Conservation (phyloP, 1,140 invertebrate genomes). For the Drosophila jambulina region DNA sequence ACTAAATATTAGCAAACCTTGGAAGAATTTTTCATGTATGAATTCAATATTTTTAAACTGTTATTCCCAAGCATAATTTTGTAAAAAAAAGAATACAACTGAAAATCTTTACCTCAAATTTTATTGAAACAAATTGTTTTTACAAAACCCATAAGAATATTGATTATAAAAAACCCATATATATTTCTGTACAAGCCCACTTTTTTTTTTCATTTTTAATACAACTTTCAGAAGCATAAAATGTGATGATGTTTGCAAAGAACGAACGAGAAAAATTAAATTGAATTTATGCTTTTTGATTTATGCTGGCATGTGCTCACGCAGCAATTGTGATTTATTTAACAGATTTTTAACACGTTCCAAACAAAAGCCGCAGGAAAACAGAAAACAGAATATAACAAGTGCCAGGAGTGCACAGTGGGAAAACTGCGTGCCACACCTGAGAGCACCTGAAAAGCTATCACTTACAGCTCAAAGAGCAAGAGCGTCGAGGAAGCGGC, state of each 20-base stretch:
- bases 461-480: conserved; percentile 81
- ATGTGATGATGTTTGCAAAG: conserved; percentile 16
- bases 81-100: neutral
- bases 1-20: neutral
- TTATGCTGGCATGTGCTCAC: conserved; percentile 33
- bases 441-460: conserved; percentile 66
- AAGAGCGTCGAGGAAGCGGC: conserved; percentile 14
- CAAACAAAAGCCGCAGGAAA: conserved; percentile 24
- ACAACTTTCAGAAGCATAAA: neutral
- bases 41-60: neutral
- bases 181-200: neutral
- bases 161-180: neutral
- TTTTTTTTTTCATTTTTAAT: neutral
- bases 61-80: too few species aligned
- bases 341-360: conserved; percentile 58
- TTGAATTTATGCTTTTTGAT: conserved; percentile 55
- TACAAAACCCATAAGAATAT: neutral
- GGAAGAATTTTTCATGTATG: neutral
- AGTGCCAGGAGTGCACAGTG: conserved; percentile 22
- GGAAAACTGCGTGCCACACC: conserved; percentile 53
- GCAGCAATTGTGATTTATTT: conserved; percentile 63
- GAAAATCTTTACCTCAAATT: neutral
- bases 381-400: conserved; percentile 18
- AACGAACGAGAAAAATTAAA: conserved; percentile 24
- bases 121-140: neutral